Evolutionary conservation across 2,888 invertebrate species (phyloP).

Genomic region (Peribatodes rhomboidaria): DNA sequence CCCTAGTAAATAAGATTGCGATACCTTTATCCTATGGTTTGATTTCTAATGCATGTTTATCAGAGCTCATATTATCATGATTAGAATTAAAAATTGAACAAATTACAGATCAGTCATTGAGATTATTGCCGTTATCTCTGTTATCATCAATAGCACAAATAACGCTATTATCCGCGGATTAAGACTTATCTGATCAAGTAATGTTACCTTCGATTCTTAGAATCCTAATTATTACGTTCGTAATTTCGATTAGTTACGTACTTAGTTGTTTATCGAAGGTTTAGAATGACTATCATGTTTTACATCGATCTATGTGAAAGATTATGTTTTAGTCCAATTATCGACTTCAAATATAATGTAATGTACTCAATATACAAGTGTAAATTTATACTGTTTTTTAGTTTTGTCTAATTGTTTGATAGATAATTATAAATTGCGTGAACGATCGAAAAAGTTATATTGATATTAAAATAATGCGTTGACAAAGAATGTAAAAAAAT

Average conservation of each 20-base stretch:
- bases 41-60: neutral
- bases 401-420: neutral
- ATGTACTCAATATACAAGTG: neutral
- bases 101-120: neutral
- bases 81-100: neutral
- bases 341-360: neutral
- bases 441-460: neutral
- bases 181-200: slow-evolving; percentile 16
- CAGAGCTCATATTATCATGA: neutral
- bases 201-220: slow-evolving; percentile 19
- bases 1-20: too few relatives aligned
- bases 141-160: slow-evolving; percentile 33
- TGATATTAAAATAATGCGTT: neutral
- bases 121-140: slow-evolving; percentile 10
- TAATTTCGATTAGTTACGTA: slow-evolving; percentile 15
- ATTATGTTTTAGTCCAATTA: slow-evolving; percentile 1
- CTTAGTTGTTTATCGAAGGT: neutral
- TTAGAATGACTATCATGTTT: neutral
- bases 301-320: too few relatives aligned
- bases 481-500: neutral
- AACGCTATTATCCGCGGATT: slow-evolving; percentile 32
- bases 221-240: slow-evolving; percentile 11
- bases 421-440: neutral
- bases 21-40: neutral
- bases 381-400: neutral